Evolutionary conservation across 2,888 invertebrate genomes (phyloP), one percentile per base, ranked within the genome.

Genomic region (Muschampia plurimacula): DNA sequence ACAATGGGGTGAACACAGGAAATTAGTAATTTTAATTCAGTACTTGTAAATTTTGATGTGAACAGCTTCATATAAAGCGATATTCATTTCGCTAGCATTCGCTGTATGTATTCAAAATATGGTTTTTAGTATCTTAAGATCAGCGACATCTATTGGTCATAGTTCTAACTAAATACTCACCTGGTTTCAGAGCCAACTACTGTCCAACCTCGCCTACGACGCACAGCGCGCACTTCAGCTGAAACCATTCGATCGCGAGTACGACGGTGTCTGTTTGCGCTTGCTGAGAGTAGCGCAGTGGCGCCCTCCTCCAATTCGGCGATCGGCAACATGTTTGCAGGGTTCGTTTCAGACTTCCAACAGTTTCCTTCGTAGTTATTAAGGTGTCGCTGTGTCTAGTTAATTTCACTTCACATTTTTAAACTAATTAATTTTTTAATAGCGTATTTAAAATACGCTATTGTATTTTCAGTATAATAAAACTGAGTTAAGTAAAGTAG

Each of bases 181-280:
- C 96, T 96, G 82, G 96, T 94, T 94, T 97, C 97, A 78, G 96
- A 96, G 78, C 97, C 97, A 73, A 97, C 95, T 65, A 97, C 97
- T 5, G 97, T 97, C 97, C 97, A 97, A 60, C 97, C 97, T 65
- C 97, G 94, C 64, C 96, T 91, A 72, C 97, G 95, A 67, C 96
- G 89, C 32, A 94, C 87, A 46, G 94, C 92, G 72, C 94, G 88
- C 81, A 88, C 87, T 88, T 94, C 94, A 82, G 94, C 92, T 74
- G 93, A 87, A 74, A 92, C 90, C 72, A 92, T 84, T 32, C 93
- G 89, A 77, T 93, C 93, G 52, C 93, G 89, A 12, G 89, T 89
- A 76, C 89, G 86, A 10, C 93, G 84, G 76, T 89, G 89, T 12
- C 91, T 87, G 74, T 80, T 86, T n/a, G 89, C 83, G 76, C 81